These are phyloP conservation scores for Oophaga sylvatica DNA, from an alignment of 2,797 vertebrate species.

Conservation along the genomic window DNA sequence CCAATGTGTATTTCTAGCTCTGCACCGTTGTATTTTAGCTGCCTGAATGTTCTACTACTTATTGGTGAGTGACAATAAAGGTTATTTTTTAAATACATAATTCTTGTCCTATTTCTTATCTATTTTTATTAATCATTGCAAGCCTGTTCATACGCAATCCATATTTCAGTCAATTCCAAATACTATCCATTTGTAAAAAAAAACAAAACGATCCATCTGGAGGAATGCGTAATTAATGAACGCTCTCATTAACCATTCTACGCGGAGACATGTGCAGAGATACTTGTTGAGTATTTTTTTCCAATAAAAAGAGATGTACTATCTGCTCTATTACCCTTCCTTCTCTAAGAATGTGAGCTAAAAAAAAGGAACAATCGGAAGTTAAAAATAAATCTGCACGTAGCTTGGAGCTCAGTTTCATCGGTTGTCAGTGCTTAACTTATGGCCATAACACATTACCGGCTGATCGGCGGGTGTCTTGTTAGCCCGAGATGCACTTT, in stretches of 20 bases:
- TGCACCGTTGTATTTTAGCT: too few species aligned
- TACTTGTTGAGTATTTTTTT: neutral
- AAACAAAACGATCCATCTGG: slow-evolving; percentile 22
- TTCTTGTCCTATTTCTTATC: neutral
- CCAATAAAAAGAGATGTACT: slow-evolving; percentile 23
- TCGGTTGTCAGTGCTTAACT: slow-evolving; percentile 53
- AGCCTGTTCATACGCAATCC: neutral
- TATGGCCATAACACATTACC: slow-evolving; percentile 46
- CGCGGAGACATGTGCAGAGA: neutral
- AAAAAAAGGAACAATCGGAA: slow-evolving; percentile 55
- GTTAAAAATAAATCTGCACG: slow-evolving; percentile 53
- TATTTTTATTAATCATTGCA: neutral
- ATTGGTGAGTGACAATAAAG: too few species aligned
- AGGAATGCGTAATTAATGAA: slow-evolving; percentile 36
- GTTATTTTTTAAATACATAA: too few species aligned
- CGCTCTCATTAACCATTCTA: slow-evolving; percentile 16
- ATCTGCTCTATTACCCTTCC: neutral
- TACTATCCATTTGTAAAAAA: neutral
- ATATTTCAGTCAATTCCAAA: neutral
- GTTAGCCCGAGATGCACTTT: slow-evolving; percentile 9
- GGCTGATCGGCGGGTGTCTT: slow-evolving; percentile 30
- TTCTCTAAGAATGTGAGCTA: slow-evolving; percentile 36
- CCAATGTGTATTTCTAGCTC: too few species aligned
- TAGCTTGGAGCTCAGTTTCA: slow-evolving; percentile 39
- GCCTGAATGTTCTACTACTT: too few species aligned